A percentile compares a stretch with the other conserved stretches of the same genome.
These are phyloP conservation scores for Leptobrachium leishanense DNA, from an alignment of 2,113 vertebrate genomes.

Conservation along the genomic window DNA sequence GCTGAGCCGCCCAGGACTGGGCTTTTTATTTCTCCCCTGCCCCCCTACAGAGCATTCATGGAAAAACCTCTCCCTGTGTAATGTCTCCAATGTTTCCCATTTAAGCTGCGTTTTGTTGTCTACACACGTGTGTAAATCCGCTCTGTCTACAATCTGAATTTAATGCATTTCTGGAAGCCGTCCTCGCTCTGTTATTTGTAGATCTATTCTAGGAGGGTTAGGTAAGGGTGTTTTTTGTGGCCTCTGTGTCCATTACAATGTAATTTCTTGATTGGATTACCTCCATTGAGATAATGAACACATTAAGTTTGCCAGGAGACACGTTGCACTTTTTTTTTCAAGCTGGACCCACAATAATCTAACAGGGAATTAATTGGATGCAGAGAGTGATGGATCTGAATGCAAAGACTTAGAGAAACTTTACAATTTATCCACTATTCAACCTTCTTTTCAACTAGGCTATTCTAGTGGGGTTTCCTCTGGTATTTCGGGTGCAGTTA, in stretches of 20 bases:
- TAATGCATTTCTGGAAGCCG: not conserved
- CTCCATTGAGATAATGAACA: constrained; percentile 36
- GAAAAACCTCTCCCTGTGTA: not conserved
- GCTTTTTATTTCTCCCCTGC: not conserved
- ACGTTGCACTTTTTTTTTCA: not conserved
- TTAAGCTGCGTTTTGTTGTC: not conserved
- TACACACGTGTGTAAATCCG: not conserved
- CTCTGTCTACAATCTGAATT: not conserved
- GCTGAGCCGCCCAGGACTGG: not conserved
- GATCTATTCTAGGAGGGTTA: not conserved
- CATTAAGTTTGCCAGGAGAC: constrained; percentile 18
- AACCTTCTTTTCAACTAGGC: no score
- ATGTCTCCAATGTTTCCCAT: not conserved
- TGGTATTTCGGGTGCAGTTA: no score
- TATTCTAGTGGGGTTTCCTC: no score
- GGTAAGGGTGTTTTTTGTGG: constrained; percentile 9
- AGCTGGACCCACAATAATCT: no score
- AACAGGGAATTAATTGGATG: no score
- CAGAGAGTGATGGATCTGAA: no score
- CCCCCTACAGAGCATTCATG: not conserved
- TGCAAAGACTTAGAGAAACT: no score
- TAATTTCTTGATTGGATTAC: constrained; percentile 40
- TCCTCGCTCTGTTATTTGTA: not conserved
- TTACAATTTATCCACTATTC: no score
- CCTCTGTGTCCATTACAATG: constrained; percentile 13